Conservation (phyloP, 1,140 invertebrate genomes). For the Sogatella furcifera region DNA sequence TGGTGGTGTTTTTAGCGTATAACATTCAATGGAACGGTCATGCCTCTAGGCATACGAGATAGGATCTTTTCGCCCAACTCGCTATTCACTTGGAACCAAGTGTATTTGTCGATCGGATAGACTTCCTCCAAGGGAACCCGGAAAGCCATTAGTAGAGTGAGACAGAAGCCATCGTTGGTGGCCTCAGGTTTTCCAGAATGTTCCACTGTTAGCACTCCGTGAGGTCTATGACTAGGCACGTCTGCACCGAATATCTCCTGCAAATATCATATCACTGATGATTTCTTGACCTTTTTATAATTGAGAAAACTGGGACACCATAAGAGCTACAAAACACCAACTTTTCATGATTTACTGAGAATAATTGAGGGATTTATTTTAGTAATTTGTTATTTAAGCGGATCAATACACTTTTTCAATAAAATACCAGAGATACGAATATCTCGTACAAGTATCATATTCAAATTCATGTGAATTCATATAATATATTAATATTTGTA, state of each 20-base stretch:
- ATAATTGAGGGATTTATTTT: too few relatives aligned
- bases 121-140: constrained; percentile 74
- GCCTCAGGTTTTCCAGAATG: constrained; percentile 40
- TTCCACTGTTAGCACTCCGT: constrained; percentile 61
- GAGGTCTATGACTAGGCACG: constrained; percentile 71
- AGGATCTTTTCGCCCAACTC: constrained; percentile 58
- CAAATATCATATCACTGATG: constrained; percentile 1
- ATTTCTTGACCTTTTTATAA: too few relatives aligned
- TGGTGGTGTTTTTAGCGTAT: constrained; percentile 31
- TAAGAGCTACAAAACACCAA: too few relatives aligned
- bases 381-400: too few relatives aligned
- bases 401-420: too few relatives aligned
- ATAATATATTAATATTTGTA: too few relatives aligned
- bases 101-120: constrained; percentile 73
- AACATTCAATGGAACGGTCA: constrained; percentile 67
- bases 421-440: too few relatives aligned
- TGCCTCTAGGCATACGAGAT: constrained; percentile 56
- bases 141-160: constrained; percentile 78
- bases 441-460: too few relatives aligned
- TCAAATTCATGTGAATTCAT: too few relatives aligned
- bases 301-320: too few relatives aligned
- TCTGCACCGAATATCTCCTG: constrained; percentile 80
- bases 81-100: constrained; percentile 69
- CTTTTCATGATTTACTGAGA: too few relatives aligned
- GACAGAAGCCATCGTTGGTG: constrained; percentile 61